Evolutionary conservation across 2,888 invertebrate species (phyloP), one percentile per base, ranked within the genome.

Genomic region (Hemicrepidius hirtus): DNA sequence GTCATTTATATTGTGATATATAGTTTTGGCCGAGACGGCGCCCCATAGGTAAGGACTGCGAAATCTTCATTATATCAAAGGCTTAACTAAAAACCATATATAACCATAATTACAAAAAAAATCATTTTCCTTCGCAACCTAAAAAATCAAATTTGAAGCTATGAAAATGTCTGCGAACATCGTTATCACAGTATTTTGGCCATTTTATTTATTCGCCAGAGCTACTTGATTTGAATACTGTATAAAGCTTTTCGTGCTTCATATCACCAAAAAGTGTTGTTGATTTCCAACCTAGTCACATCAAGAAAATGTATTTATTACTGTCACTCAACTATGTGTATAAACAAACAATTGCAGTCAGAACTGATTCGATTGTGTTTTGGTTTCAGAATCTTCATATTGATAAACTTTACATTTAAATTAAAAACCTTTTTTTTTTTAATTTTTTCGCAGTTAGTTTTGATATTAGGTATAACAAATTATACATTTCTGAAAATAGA

Each of bases 261-360:
- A 40, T 57, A 37, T 57, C 37, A 21, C 10, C 57, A 57, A 13
- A 57, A 57, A 37, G 21, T 37, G 37, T 37, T 35, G 35, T 37
- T 35, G 20, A 40, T 57, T 57, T 57, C 37, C 57, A 40, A 40
- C 18, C 57, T 37, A 40, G 55, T 18, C 57, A 10, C 37, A 37
- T 57, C 40, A 21, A 40, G 37, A 57, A 40, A 57, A 57, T 57
- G n/a, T n/a, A n/a, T n/a, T n/a, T n/a, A n/a, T n/a, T n/a, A n/a
- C n/a, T n/a, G n/a, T n/a, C n/a, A n/a, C n/a, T n/a, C n/a, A n/a
- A n/a, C n/a, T n/a, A n/a, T n/a, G n/a, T n/a, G n/a, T n/a, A n/a
- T n/a, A n/a, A n/a, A n/a, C n/a, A n/a, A n/a, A n/a, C n/a, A n/a
- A n/a, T n/a, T n/a, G n/a, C n/a, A n/a, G n/a, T n/a, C n/a, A n/a